phyloP scores from a whole-genome alignment of 53 echinoderm and acorn worm genomes.

The Apostichopus leukothele region DNA sequence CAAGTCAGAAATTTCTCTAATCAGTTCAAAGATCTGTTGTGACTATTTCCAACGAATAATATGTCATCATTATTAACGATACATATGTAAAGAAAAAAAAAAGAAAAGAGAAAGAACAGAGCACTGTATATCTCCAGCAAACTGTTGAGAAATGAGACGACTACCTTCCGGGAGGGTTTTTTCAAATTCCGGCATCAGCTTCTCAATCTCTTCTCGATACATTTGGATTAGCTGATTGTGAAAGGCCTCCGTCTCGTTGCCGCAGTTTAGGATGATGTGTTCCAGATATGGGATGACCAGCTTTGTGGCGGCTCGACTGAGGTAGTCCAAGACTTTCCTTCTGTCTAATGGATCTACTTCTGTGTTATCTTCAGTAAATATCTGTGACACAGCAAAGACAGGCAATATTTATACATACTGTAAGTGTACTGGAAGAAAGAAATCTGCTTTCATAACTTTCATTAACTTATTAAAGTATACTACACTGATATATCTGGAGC shows the following conservation, averaged over 20 bases:
- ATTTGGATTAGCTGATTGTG: conserved; percentile 89
- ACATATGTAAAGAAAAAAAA: too few species aligned
- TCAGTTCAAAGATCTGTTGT: too few species aligned
- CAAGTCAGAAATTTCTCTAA: too few species aligned
- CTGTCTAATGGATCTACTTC: conserved; percentile 83
- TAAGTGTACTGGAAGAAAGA: too few species aligned
- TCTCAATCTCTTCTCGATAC: conserved; percentile 88
- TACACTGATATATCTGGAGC: too few species aligned
- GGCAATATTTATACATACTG: too few species aligned
- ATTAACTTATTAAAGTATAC: too few species aligned
- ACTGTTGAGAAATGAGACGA: background rate
- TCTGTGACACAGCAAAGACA: conserved; percentile 7
- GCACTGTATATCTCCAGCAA: background rate
- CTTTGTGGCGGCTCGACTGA: conserved; percentile 56
- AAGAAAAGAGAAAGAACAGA: too few species aligned
- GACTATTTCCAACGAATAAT: too few species aligned
- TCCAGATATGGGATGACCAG: conserved; percentile 91
- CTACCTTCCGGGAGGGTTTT: conserved; percentile 88
- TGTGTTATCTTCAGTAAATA: conserved; percentile 86
- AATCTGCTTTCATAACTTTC: too few species aligned
- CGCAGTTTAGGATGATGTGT: conserved; percentile 83
- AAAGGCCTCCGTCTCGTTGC: conserved; percentile 76
- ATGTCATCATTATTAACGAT: too few species aligned
- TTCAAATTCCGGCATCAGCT: conserved; percentile 72
- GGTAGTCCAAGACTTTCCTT: conserved; percentile 75